Percentiles rank a stretch among this genome's conserved stretches.
phyloP scores from a whole-genome alignment of 2,113 vertebrate species.

The Pygoscelis antarcticus region DNA sequence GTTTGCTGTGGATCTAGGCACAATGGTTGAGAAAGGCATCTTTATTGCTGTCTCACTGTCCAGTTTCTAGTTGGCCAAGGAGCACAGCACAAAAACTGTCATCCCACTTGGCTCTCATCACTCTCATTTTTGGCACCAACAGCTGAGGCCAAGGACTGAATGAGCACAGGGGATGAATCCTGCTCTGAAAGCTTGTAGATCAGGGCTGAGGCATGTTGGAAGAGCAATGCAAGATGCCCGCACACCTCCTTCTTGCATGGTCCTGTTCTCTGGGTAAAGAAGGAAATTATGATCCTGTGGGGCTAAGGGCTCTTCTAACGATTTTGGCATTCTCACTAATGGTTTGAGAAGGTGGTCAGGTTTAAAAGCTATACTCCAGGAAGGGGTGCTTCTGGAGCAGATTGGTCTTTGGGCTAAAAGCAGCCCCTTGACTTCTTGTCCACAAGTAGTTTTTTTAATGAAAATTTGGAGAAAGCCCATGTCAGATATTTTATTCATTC shows the following conservation, averaged over 20 bases:
- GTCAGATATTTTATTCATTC: neutral
- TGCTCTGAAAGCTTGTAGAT: slow-evolving; percentile 5
- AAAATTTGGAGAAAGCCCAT: neutral
- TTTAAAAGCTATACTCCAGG: neutral
- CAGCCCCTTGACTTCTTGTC: neutral
- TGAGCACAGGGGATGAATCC: neutral
- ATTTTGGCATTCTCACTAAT: neutral
- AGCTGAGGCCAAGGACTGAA: neutral
- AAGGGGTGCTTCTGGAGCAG: neutral
- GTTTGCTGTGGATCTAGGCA: neutral
- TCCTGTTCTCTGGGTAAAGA: neutral
- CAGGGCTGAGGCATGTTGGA: neutral
- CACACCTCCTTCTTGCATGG: neutral
- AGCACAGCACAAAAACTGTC: slow-evolving; percentile 27
- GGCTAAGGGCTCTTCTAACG: neutral
- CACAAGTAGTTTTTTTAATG: neutral
- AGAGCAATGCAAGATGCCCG: neutral
- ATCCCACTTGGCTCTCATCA: slow-evolving; percentile 8
- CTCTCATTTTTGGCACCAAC: neutral
- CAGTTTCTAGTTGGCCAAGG: slow-evolving; percentile 36
- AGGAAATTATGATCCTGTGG: neutral
- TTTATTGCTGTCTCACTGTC: slow-evolving; percentile 15
- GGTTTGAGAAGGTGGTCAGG: neutral
- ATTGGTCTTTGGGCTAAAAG: neutral
- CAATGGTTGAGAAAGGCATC: neutral